Evolutionary conservation across 1,140 invertebrate species (phyloP).

Genomic region (Plectrocnemia conspersa): DNA sequence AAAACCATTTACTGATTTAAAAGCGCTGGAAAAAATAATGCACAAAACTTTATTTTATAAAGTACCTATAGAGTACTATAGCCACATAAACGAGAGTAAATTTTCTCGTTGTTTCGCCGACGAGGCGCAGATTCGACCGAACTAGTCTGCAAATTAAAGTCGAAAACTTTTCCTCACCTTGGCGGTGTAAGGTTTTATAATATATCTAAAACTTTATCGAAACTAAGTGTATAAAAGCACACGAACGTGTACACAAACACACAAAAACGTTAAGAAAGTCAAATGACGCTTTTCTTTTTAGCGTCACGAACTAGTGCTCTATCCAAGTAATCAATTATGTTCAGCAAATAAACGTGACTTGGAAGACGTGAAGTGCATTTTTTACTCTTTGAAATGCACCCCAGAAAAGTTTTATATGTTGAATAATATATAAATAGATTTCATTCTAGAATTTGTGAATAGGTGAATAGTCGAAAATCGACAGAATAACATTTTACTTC

Average conservation of each 20-base stretch:
- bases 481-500: too few species aligned
- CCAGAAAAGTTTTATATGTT: too few species aligned
- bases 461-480: too few species aligned
- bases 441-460: too few species aligned
- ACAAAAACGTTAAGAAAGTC: slow-evolving; percentile 14
- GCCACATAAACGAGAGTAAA: slow-evolving; percentile 13
- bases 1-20: too few species aligned
- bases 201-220: slow-evolving; percentile 8
- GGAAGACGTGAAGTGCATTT: slow-evolving; percentile 22
- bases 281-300: slow-evolving; percentile 18
- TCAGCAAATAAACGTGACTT: slow-evolving; percentile 25
- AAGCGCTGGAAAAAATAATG: too few species aligned
- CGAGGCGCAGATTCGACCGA: slow-evolving; percentile 16
- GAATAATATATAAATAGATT: too few species aligned
- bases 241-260: neutral
- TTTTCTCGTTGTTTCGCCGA: slow-evolving; percentile 3
- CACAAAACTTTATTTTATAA: too few species aligned
- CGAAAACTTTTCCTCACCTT: slow-evolving; percentile 17
- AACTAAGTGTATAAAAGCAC: neutral
- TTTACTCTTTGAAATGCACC: too few species aligned
- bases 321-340: slow-evolving; percentile 30
- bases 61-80: too few species aligned
- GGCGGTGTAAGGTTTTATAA: slow-evolving; percentile 11
- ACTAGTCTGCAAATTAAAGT: slow-evolving; percentile 16
- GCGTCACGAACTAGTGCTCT: slow-evolving; percentile 14